A percentile compares a stretch with the other conserved stretches of the same genome.
phyloP scores from a whole-genome alignment of 2,113 vertebrate species.

The Eulacestoma nigropectus region DNA sequence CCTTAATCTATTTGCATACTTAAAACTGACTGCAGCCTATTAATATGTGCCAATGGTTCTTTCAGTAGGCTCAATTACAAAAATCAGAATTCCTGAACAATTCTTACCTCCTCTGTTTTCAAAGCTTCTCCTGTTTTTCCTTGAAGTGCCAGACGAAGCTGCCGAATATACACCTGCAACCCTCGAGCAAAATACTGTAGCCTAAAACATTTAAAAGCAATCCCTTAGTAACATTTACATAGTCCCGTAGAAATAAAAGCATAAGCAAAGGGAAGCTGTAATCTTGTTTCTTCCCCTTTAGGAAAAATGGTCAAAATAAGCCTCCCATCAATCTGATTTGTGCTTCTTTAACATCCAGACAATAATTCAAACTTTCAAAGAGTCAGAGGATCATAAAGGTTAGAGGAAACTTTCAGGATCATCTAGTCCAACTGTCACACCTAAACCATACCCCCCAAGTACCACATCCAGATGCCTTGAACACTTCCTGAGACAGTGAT shows the following conservation, averaged over 20 bases:
- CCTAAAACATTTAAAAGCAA: conserved; percentile 66
- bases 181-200: conserved; percentile 97
- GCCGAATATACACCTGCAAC: conserved; percentile 94
- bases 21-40: neutral
- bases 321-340: neutral
- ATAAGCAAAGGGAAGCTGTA: neutral
- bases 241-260: neutral
- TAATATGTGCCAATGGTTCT: neutral
- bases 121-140: conserved; percentile 96
- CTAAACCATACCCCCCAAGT: neutral
- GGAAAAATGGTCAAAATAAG: neutral
- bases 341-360: neutral
- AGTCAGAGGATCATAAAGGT: neutral
- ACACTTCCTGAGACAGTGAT: neutral
- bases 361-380: neutral
- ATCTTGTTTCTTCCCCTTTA: neutral
- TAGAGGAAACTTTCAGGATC: neutral
- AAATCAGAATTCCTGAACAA: neutral
- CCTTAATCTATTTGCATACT: neutral
- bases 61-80: neutral
- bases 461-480: neutral
- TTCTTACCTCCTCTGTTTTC: conserved; percentile 94
- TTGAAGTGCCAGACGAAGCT: conserved; percentile 93
- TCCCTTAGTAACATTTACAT: neutral
- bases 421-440: neutral